phyloP scores from a whole-genome alignment of 2,797 vertebrate genomes.

The Threskiornis aethiopicus region DNA sequence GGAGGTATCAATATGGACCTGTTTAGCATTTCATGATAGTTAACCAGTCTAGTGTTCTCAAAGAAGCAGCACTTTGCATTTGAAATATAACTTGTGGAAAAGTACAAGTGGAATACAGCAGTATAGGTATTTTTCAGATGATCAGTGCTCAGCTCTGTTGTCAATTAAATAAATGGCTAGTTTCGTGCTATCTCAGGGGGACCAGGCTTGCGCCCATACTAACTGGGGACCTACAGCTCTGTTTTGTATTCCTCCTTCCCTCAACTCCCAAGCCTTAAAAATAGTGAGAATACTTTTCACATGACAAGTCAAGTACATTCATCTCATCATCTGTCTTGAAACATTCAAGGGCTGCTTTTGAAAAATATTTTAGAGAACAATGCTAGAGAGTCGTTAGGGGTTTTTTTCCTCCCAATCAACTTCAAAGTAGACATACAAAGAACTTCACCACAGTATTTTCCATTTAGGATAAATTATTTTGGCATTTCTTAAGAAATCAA shows the following conservation, averaged over 20 bases:
- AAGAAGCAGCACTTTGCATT: not conserved
- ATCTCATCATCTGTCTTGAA: not conserved
- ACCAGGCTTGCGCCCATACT: not conserved
- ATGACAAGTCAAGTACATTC: not conserved
- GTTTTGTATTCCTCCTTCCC: not conserved
- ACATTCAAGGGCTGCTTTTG: not conserved
- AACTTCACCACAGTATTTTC: not conserved
- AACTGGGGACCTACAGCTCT: not conserved
- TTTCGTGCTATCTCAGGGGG: not conserved
- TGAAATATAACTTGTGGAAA: not conserved
- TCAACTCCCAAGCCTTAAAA: not conserved
- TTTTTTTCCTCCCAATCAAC: rapidly evolving
- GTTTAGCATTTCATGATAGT: not conserved
- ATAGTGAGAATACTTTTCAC: not conserved
- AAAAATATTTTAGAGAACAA: not conserved
- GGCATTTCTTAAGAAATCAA: not conserved
- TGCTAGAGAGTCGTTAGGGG: rapidly evolving
- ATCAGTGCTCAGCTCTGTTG: not conserved
- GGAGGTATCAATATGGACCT: not conserved
- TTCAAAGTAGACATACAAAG: not conserved
- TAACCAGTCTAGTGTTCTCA: not conserved
- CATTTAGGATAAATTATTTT: not conserved
- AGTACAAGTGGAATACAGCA: not conserved
- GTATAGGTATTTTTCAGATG: not conserved
- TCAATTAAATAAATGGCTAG: not conserved